Evolutionary conservation across 2,113 vertebrate genomes (phyloP).

Genomic region (Xyliphius kryptos): DNA sequence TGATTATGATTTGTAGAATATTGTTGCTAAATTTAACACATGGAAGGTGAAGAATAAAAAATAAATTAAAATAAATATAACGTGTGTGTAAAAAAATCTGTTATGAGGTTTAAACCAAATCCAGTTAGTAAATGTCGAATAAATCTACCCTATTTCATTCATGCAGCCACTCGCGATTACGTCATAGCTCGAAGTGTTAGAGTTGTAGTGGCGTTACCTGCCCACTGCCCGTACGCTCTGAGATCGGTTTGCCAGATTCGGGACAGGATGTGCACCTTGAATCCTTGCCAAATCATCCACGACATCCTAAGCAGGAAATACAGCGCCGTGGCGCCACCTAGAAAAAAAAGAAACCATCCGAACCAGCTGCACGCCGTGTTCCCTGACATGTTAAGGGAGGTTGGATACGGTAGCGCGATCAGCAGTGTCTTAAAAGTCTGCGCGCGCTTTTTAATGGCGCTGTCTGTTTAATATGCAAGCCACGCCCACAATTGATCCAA

Average conservation of each 20-base stretch:
- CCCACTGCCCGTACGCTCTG: slow-evolving; percentile 60
- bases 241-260: slow-evolving; percentile 55
- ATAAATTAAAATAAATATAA: too few relatives aligned
- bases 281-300: slow-evolving; percentile 55
- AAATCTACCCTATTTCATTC: too few relatives aligned
- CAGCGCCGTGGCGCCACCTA: slow-evolving; percentile 47
- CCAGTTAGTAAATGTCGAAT: too few relatives aligned
- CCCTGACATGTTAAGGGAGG: slow-evolving; percentile 24
- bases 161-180: too few relatives aligned
- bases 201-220: slow-evolving; percentile 53
- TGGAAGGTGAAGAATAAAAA: too few relatives aligned
- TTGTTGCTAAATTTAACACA: too few relatives aligned
- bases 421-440: too few relatives aligned
- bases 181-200: too few relatives aligned
- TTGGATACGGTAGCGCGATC: background rate
- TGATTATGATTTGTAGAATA: too few relatives aligned
- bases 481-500: background rate
- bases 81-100: too few relatives aligned
- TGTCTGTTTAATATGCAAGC: background rate
- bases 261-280: slow-evolving; percentile 55
- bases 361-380: background rate
- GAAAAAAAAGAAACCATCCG: slow-evolving; percentile 25
- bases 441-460: background rate
- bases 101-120: too few relatives aligned
- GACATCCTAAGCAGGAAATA: slow-evolving; percentile 48